Base-by-base conservation (phyloP, 2,888 invertebrate species). In the Lamellibrachia columna region DNA sequence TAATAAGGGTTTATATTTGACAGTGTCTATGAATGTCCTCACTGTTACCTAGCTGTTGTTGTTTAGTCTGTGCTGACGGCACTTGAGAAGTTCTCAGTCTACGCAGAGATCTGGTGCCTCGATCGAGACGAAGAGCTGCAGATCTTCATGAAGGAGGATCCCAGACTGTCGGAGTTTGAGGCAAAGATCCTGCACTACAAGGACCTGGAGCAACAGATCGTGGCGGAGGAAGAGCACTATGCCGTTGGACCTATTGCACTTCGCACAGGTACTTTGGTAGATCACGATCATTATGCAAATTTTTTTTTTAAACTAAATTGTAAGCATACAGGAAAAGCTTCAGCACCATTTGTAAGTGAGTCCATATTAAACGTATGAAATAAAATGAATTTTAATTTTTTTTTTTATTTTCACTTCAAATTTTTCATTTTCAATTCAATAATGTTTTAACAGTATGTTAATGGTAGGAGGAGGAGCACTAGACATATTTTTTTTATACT, bases 61-160 rank as follows among this genome's bases (percentile, higher is more conserved):
- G 95, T 95, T 2, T 95, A 98, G 98, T 98, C 99, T 96, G 97
- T 99, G 92, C 97, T 97, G 90, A 97, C 97, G 22, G 98, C 98
- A 94, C 97, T 99, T 91, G 98, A 98, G 95, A 97, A 98, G 94
- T 99, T 99, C 98, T 97, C 98, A 52, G 98, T 98, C 0, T 99
- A 99, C 96, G 98, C 98, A 96, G 94, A 95, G 40, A 95, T 97
- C 94, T 97, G 97, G 97, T 95, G 95, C 93, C 94, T 94, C 53
- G 96, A 96, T 90, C 95, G 96, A 3, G 96, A 96, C n/a, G 95
- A 95, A 22, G 96, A 96, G 53, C 95, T 97, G 28, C 96, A 96
- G 92, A 95, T 95, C 90, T 97, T 97, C 95, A 94, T 96, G 93
- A 95, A 95, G 53, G 95, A 95, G 52, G 96, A 96, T 91, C 97